Evolutionary conservation across 2,797 vertebrate genomes (phyloP).

Genomic region (Hafferia zeledoni): DNA sequence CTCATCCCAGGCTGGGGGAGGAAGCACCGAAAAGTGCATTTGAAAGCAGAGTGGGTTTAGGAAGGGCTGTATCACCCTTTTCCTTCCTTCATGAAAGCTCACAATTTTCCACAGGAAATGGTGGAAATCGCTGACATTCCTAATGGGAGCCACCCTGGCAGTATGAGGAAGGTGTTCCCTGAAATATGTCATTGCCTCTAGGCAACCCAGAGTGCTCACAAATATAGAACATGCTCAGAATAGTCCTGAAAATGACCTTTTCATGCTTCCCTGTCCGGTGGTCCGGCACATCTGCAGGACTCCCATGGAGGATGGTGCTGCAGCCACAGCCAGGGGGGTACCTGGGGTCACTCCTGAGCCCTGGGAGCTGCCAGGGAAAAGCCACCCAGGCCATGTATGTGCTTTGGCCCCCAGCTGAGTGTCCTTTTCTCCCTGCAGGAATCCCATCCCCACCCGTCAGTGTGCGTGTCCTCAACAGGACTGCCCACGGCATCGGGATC

Average conservation of each 20-base stretch:
- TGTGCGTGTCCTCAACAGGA: conserved; percentile 74
- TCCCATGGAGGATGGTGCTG: accelerated
- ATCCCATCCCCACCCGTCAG: conserved; percentile 66
- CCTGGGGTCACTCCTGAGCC: not conserved
- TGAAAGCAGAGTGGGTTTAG: conserved; percentile 1
- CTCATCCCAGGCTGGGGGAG: not conserved
- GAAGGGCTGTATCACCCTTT: conserved; percentile 66
- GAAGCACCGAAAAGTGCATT: not conserved
- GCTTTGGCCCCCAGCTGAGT: not conserved
- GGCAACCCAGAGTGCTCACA: not conserved
- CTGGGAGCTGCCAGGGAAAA: not conserved
- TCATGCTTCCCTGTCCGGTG: not conserved
- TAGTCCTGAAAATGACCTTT: not conserved
- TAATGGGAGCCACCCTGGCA: not conserved
- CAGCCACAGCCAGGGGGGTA: not conserved
- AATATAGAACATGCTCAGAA: not conserved
- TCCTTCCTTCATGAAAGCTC: conserved; percentile 43
- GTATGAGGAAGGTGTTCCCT: not conserved
- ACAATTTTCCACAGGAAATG: conserved; percentile 56
- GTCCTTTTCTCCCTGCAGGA: conserved; percentile 50
- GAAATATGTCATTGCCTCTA: not conserved
- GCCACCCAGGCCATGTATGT: accelerated
- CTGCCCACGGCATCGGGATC: conserved; percentile 79
- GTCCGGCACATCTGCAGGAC: accelerated
- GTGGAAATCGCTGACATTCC: conserved; percentile 68